A percentile compares a stretch with the other conserved stretches of the same genome.
Evolutionary conservation across 2,113 vertebrate genomes (phyloP).

Genomic region (Muntiacus reevesi): DNA sequence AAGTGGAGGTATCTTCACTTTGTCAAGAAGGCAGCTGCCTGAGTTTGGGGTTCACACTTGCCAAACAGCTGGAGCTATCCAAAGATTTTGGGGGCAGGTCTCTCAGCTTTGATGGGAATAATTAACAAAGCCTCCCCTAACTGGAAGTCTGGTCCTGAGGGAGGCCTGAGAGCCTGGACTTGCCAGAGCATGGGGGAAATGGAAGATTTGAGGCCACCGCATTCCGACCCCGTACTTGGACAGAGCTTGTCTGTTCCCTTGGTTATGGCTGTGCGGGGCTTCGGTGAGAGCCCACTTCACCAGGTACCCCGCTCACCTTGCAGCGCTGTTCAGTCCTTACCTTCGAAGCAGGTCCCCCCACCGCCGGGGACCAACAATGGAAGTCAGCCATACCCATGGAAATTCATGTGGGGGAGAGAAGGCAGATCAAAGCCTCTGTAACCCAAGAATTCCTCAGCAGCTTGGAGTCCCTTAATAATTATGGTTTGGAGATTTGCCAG

Average conservation of each 20-base stretch:
- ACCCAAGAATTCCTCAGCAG: constrained; percentile 80
- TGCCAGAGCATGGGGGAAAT: constrained; percentile 1
- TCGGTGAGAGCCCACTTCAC: constrained; percentile 53
- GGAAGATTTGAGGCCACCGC: not conserved
- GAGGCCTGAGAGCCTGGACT: not conserved
- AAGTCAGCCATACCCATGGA: constrained; percentile 32
- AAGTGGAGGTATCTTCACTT: not conserved
- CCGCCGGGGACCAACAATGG: not conserved
- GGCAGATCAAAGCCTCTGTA: constrained; percentile 77
- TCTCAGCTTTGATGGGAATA: constrained; percentile 6
- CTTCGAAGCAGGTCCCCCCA: not conserved
- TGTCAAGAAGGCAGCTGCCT: not conserved
- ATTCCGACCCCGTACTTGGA: not conserved
- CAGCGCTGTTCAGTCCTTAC: not conserved
- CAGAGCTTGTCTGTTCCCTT: constrained; percentile 17
- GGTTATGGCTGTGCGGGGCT: not conserved
- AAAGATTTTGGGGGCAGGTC: not conserved
- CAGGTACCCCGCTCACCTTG: not conserved
- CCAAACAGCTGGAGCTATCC: not conserved
- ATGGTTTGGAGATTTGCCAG: constrained; percentile 70
- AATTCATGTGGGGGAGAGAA: constrained; percentile 35
- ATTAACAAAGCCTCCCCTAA: not conserved
- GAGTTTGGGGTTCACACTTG: not conserved
- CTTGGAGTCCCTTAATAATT: constrained; percentile 82
- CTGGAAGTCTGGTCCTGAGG: not conserved